Evolutionary conservation across 53 echinoderm and acorn worm species (phyloP).

Genomic region (Holothuria scabra): DNA sequence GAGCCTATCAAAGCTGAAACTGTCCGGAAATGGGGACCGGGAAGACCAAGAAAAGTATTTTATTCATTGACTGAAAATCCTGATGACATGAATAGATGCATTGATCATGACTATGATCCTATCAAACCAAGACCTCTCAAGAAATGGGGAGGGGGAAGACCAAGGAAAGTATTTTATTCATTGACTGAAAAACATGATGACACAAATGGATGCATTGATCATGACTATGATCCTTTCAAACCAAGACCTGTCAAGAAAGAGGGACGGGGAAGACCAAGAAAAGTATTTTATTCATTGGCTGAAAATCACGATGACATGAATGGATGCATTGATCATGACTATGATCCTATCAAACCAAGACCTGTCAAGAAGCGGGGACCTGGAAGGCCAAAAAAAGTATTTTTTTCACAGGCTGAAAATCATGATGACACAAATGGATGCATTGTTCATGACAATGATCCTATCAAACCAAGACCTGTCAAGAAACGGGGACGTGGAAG

Average conservation of each 20-base stretch:
- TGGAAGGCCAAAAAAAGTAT: constrained; percentile 17
- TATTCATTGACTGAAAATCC: neutral
- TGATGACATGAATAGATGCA: no score
- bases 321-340: no score
- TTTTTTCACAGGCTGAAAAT: no score
- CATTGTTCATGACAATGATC: no score
- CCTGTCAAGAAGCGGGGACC: neutral
- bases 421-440: no score
- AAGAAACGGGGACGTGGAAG: constrained; percentile 10
- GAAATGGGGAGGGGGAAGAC: constrained; percentile 1
- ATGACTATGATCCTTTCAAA: neutral
- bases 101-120: no score
- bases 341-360: no score
- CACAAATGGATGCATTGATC: no score
- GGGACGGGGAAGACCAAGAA: neutral
- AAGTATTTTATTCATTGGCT: neutral
- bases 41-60: neutral
- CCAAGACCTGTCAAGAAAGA: neutral
- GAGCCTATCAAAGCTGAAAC: neutral
- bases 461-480: neutral
- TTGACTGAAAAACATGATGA: no score
- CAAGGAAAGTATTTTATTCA: no score
- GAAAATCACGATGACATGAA: neutral
- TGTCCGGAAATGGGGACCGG: neutral
- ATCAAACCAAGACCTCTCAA: no score